Conservation (phyloP, 2,797 vertebrate genomes). For the Pangasius krempfi region DNA sequence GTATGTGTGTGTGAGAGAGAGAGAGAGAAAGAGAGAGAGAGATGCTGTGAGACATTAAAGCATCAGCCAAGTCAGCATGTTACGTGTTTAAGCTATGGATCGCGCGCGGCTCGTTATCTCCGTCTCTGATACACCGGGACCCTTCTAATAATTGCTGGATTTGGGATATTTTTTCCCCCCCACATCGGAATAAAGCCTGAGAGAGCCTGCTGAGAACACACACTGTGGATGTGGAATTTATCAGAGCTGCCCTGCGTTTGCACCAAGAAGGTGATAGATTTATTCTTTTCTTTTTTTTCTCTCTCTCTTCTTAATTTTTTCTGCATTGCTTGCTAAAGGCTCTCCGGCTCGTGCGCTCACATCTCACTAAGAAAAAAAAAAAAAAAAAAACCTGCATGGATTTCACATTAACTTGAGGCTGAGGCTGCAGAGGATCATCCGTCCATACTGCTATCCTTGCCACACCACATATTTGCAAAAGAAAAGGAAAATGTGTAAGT, state of each 20-base stretch:
- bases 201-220: not conserved
- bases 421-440: slow-evolving; percentile 54
- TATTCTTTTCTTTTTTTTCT: not conserved
- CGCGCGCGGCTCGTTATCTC: slow-evolving; percentile 6
- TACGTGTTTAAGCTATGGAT: slow-evolving; percentile 47
- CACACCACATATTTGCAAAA: slow-evolving; percentile 8
- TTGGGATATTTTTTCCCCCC: not conserved
- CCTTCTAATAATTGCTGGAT: slow-evolving; percentile 50
- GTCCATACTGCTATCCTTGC: slow-evolving; percentile 21
- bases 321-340: slow-evolving; percentile 1
- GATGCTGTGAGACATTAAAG: slow-evolving; percentile 32
- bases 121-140: slow-evolving; percentile 35
- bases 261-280: slow-evolving; percentile 37
- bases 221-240: slow-evolving; percentile 48
- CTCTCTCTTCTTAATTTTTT: not conserved
- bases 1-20: not conserved
- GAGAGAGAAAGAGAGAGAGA: slow-evolving; percentile 1
- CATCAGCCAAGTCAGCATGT: slow-evolving; percentile 54
- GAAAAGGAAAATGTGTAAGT: slow-evolving; percentile 44
- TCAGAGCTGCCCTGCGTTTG: slow-evolving; percentile 30
- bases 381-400: slow-evolving; percentile 51
- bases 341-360: slow-evolving; percentile 12
- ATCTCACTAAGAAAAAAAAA: slow-evolving; percentile 25
- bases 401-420: slow-evolving; percentile 54
- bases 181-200: slow-evolving; percentile 39